These are phyloP conservation scores for Pempheris klunzingeri DNA, from an alignment of 2,797 vertebrate species.

Conservation along the genomic window DNA sequence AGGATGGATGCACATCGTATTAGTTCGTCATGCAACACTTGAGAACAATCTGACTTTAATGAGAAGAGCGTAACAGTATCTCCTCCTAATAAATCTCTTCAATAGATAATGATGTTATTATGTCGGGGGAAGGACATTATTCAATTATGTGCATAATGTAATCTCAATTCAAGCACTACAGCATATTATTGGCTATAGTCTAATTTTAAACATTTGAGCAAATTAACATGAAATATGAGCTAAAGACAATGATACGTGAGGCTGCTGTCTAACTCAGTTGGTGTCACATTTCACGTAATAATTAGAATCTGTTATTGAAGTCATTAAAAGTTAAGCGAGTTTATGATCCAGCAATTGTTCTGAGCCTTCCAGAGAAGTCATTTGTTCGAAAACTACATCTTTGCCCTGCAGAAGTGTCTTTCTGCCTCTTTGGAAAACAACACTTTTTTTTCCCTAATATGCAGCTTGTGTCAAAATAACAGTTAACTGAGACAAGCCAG, in stretches of 20 bases:
- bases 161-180: constrained; percentile 29
- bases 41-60: constrained; percentile 38
- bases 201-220: constrained; percentile 33
- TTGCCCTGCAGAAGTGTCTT: constrained; percentile 23
- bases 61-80: constrained; percentile 33
- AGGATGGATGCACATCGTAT: neutral
- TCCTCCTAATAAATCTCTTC: constrained; percentile 17
- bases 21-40: constrained; percentile 11
- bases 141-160: constrained; percentile 29
- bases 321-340: constrained; percentile 22
- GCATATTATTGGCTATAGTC: neutral
- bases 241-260: neutral
- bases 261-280: constrained; percentile 6
- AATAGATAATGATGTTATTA: constrained; percentile 24
- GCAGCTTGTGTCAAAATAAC: constrained; percentile 45
- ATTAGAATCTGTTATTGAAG: constrained; percentile 29
- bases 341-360: neutral
- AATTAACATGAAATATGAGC: constrained; percentile 45
- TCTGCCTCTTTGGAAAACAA: constrained; percentile 15
- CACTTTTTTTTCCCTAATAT: constrained; percentile 12
- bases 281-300: constrained; percentile 35
- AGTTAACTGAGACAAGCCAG: constrained; percentile 40
- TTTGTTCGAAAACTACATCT: constrained; percentile 26
- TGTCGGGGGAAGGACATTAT: constrained; percentile 32
- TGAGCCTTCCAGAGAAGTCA: neutral